These are phyloP conservation scores for Myiothlypis chrysogaster DNA, from an alignment of 2,797 vertebrate genomes.

Conservation along the genomic window DNA sequence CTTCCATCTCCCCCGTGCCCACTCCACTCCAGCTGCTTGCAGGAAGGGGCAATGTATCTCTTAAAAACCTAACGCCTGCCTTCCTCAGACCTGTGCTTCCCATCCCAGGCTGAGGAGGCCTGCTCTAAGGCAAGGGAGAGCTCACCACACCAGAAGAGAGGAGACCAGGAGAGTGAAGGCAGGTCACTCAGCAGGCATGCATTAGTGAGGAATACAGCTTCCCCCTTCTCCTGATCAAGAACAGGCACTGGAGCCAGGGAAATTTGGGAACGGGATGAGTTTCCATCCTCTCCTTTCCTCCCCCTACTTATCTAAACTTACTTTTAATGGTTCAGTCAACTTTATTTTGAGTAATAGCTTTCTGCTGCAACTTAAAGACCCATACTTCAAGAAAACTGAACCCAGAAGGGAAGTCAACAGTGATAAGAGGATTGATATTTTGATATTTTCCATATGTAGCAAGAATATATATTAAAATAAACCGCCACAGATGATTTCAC, in stretches of 20 bases:
- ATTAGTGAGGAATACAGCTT: not conserved
- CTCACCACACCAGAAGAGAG: not conserved
- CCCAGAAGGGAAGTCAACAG: constrained; percentile 52
- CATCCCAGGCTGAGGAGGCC: not conserved
- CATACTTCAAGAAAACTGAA: constrained; percentile 54
- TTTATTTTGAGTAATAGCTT: constrained; percentile 59
- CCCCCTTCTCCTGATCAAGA: not conserved
- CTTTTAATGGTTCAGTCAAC: constrained; percentile 45
- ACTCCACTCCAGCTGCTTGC: not conserved
- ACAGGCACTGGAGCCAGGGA: not conserved
- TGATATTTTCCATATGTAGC: constrained; percentile 61
- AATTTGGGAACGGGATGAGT: not conserved
- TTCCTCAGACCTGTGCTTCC: not conserved
- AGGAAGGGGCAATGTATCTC: not conserved
- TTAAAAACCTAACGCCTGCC: not conserved
- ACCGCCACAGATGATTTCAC: not conserved
- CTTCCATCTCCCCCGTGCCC: rapidly evolving
- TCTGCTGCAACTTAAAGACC: constrained; percentile 43
- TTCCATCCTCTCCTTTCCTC: constrained; percentile 1
- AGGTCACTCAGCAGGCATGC: not conserved
- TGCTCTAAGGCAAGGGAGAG: not conserved
- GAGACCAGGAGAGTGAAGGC: not conserved
- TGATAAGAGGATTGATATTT: constrained; percentile 52
- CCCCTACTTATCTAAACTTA: constrained; percentile 38
- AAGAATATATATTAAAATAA: not conserved